Evolutionary conservation across 2,113 vertebrate species (phyloP).

Genomic region (Meriones unguiculatus): DNA sequence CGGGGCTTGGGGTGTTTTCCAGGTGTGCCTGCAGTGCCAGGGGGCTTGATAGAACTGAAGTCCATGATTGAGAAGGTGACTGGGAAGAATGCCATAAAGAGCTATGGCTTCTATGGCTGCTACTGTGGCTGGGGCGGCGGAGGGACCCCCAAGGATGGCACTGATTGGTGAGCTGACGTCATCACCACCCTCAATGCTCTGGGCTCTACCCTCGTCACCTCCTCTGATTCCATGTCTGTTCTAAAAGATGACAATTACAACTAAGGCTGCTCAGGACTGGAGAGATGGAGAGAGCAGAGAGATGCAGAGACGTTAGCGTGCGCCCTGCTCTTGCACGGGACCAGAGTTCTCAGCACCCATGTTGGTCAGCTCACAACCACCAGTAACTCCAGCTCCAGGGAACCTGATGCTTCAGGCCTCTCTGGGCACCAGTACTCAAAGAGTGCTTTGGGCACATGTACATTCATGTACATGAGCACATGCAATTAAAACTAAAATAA

Average conservation of each 20-base stretch:
- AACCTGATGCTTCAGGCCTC: background rate
- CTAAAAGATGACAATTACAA: background rate
- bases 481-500: background rate
- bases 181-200: background rate
- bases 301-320: no score
- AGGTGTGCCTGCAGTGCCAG: conserved; percentile 62
- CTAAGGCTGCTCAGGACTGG: background rate
- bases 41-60: conserved; percentile 66
- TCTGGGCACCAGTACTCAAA: background rate
- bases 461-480: background rate
- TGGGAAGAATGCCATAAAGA: background rate
- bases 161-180: conserved; percentile 74
- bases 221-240: background rate
- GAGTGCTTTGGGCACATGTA: no score
- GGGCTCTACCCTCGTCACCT: background rate
- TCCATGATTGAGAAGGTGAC: conserved; percentile 75
- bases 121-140: conserved; percentile 75
- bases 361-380: background rate
- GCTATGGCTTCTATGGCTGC: conserved; percentile 80
- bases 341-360: background rate
- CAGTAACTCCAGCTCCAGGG: background rate
- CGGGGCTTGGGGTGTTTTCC: conserved; percentile 40
- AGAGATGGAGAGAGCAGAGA: background rate
- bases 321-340: background rate
- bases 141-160: conserved; percentile 73